Base-by-base conservation (phyloP, 2,888 invertebrate species). In the Desoria tigrina region DNA sequence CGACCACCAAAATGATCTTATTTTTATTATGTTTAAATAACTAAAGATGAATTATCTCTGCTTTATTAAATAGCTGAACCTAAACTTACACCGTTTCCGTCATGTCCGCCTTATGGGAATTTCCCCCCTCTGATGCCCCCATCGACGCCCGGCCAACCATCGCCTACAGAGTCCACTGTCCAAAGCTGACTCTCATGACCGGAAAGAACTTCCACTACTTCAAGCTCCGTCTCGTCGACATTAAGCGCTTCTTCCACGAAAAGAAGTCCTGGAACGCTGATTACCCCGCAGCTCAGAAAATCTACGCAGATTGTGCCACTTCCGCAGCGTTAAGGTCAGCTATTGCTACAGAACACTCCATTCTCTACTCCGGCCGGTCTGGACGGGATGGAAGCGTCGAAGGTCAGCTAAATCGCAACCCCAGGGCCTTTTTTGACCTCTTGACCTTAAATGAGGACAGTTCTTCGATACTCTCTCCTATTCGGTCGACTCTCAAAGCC, bases 141-240 rank as follows among this genome's bases (percentile, higher is more conserved):
- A 16, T 39, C 9, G 39, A 39, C 9, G 16, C 53, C 53, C 11
- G 9, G 9, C 28, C 49, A n/a, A n/a, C 49, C 16, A 60, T 60
- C 23, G 21, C 23, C 4, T 60, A 28, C 51, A 18, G 60, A 11
- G 60, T 60, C 9, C n/a, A 60, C 60, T 11, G n/a, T 16, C 60
- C 60, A 26, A 60, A 49, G 26, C 51, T 60, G 7, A 60, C 60
- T 4, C 7, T 51, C 32, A 28, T 60, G 6, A 50, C 51, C 14
- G 51, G 60, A 11, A 49, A 28, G 42, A 49, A 60, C 28, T 60
- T 51, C 37, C 60, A 60, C 45, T 60, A 60, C 45, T 60, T 60
- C 21, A 60, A 60, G 51, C 51, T 60, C 23, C 51, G 51, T 6
- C 37, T 60, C 11, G n/a, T 26, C 18, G 60, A 60, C 60, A 60